A percentile compares a stretch with the other conserved stretches of the same genome.
phyloP scores from a whole-genome alignment of 2,113 vertebrate genomes.

The Prinia subflava region DNA sequence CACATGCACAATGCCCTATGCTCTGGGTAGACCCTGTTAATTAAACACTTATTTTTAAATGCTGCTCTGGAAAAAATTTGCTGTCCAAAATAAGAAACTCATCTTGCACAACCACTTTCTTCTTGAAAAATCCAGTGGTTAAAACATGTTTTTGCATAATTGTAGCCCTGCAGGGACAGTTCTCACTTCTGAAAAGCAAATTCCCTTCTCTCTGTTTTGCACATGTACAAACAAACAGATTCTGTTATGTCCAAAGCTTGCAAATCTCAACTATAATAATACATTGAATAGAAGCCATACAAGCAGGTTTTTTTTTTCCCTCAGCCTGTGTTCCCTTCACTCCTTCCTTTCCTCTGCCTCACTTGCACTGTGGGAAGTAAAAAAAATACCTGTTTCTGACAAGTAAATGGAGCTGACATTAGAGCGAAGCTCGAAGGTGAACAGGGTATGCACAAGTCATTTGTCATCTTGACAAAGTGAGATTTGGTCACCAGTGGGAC shows the following conservation, averaged over 20 bases:
- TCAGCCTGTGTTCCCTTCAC: neutral
- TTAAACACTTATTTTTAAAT: slow-evolving; percentile 12
- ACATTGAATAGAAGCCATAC: slow-evolving; percentile 1
- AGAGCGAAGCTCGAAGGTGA: neutral
- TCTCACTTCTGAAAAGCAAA: neutral
- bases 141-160: neutral
- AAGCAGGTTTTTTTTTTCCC: neutral
- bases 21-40: neutral
- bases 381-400: slow-evolving; percentile 60
- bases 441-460: slow-evolving; percentile 39
- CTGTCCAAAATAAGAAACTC: neutral
- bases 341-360: neutral
- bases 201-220: neutral
- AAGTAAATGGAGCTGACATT: slow-evolving; percentile 61
- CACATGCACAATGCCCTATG: neutral
- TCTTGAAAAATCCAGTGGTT: neutral
- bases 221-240: slow-evolving; percentile 8
- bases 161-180: neutral
- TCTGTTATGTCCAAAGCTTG: neutral
- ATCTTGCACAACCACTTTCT: neutral
- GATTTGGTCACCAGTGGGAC: slow-evolving; percentile 68
- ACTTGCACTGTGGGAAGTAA: slow-evolving; percentile 24
- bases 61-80: neutral
- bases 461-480: slow-evolving; percentile 75
- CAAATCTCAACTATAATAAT: neutral